These are phyloP conservation scores for Oreocharis arfaki DNA, from an alignment of 2,113 vertebrate species.

Conservation along the genomic window DNA sequence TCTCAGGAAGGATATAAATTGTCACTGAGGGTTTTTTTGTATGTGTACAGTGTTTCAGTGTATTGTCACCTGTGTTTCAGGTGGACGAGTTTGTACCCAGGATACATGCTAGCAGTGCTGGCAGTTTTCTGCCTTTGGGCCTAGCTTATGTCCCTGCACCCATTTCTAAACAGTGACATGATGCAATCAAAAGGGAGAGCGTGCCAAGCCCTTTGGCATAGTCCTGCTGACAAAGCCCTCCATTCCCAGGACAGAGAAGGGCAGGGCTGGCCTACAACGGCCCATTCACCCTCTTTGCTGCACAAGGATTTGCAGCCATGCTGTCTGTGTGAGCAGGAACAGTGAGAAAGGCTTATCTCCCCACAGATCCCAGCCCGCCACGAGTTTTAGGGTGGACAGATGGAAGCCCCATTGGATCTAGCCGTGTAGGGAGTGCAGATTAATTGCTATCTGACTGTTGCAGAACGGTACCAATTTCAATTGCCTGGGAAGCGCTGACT, in stretches of 20 bases:
- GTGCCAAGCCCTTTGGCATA: background rate
- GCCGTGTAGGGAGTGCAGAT: slow-evolving; percentile 2
- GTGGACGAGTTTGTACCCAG: background rate
- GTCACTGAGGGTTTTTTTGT: background rate
- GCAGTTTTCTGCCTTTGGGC: background rate
- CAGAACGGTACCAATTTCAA: background rate
- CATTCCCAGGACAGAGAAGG: background rate
- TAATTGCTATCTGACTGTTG: slow-evolving; percentile 21
- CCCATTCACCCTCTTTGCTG: background rate
- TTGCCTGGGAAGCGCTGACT: background rate
- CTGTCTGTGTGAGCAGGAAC: rapidly evolving
- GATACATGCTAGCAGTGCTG: background rate
- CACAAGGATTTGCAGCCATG: background rate
- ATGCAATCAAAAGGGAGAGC: background rate
- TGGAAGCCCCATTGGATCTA: slow-evolving; percentile 45
- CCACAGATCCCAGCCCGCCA: background rate
- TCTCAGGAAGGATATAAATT: background rate
- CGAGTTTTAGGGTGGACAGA: slow-evolving; percentile 24
- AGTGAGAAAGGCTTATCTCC: background rate
- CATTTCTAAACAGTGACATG: background rate
- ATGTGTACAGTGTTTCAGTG: background rate
- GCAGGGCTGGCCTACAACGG: background rate
- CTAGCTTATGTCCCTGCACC: background rate
- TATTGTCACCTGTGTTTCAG: background rate
- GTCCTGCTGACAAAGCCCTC: background rate